A percentile compares a stretch with the other conserved stretches of the same genome.
Evolutionary conservation across 1,140 invertebrate species (phyloP).

Genomic region (Panagrolaimus sp.): DNA sequence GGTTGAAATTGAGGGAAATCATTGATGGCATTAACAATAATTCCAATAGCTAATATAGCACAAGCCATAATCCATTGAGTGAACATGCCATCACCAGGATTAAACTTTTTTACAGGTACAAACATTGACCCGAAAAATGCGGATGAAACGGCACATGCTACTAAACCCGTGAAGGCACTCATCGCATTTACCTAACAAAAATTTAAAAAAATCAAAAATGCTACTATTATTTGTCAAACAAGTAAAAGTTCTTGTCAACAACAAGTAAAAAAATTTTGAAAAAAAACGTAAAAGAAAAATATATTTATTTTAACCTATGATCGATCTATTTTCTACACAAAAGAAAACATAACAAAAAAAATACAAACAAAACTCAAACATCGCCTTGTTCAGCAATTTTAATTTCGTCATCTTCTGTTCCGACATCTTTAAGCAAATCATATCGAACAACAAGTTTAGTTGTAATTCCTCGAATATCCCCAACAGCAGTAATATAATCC

Average conservation of each 20-base stretch:
- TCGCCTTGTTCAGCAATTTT: background rate
- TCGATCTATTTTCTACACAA: too few species aligned
- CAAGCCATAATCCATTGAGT: conserved; percentile 43
- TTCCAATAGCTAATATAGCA: conserved; percentile 30
- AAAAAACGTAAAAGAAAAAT: too few species aligned
- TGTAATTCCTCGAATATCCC: conserved; percentile 7
- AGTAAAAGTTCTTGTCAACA: background rate
- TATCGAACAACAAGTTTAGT: conserved; percentile 13
- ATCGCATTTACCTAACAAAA: background rate
- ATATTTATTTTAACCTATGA: too few species aligned
- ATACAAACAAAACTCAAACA: background rate
- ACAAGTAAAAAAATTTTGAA: background rate
- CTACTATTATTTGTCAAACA: background rate
- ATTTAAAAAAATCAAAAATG: background rate
- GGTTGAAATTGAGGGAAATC: conserved; percentile 43
- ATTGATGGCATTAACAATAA: conserved; percentile 20
- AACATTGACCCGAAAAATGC: conserved; percentile 48
- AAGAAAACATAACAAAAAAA: too few species aligned
- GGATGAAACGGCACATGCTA: conserved; percentile 40
- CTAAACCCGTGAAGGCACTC: conserved; percentile 31
- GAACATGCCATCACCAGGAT: conserved; percentile 43
- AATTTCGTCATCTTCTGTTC: conserved; percentile 17
- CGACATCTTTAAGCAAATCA: conserved; percentile 16
- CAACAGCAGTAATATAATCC: conserved; percentile 10
- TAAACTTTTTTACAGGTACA: conserved; percentile 32